A percentile compares a stretch with the other conserved stretches of the same genome.
Evolutionary conservation across 2,113 vertebrate genomes (phyloP).

Genomic region (Cromileptes altivelis): DNA sequence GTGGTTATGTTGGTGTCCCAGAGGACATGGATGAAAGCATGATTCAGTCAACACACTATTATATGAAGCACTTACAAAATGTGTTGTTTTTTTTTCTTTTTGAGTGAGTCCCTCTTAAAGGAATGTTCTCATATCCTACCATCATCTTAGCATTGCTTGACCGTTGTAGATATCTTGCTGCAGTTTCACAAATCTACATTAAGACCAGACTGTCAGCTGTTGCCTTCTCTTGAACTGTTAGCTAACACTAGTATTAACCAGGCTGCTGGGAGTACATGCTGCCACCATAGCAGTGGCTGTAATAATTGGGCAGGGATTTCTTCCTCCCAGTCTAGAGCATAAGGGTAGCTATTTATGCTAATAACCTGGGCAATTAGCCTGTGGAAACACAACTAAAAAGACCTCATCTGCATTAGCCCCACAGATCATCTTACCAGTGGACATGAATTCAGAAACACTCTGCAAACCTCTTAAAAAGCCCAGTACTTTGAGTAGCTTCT

Average conservation of each 20-base stretch:
- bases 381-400: slow-evolving; percentile 72
- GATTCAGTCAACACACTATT: neutral
- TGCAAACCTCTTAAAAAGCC: slow-evolving; percentile 30
- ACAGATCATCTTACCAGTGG: slow-evolving; percentile 1
- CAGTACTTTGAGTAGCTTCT: slow-evolving; percentile 20
- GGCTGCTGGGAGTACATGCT: slow-evolving; percentile 71
- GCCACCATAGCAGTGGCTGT: slow-evolving; percentile 58
- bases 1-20: neutral
- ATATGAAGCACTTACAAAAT: neutral
- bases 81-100: too few species aligned
- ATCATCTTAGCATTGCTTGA: slow-evolving; percentile 8
- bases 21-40: neutral
- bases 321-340: slow-evolving; percentile 70
- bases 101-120: neutral
- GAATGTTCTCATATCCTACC: neutral
- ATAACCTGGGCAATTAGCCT: slow-evolving; percentile 83
- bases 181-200: slow-evolving; percentile 23
- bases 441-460: slow-evolving; percentile 42
- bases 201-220: slow-evolving; percentile 59
- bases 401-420: slow-evolving; percentile 73
- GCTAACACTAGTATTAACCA: slow-evolving; percentile 65
- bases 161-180: slow-evolving; percentile 1
- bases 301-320: slow-evolving; percentile 86
- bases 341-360: slow-evolving; percentile 83
- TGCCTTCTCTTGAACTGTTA: slow-evolving; percentile 44